phyloP scores from a whole-genome alignment of 2,797 vertebrate genomes.

The Gastrophryne carolinensis region DNA sequence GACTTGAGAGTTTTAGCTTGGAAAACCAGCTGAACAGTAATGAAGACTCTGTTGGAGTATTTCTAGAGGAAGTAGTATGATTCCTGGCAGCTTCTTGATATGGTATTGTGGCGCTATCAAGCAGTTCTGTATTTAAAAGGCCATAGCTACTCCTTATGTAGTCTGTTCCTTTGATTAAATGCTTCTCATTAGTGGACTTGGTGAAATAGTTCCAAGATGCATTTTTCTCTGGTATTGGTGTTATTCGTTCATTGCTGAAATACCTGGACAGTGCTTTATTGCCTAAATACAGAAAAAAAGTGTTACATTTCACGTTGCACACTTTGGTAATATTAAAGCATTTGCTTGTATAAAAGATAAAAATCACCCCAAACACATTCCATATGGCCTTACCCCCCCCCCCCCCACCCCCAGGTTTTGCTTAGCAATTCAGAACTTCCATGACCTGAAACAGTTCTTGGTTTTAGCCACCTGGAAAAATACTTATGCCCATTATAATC shows the following conservation, averaged over 20 bases:
- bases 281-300: conserved; percentile 62
- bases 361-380: too few species aligned
- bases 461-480: too few species aligned
- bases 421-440: too few species aligned
- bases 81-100: conserved; percentile 81
- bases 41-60: conserved; percentile 79
- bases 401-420: too few species aligned
- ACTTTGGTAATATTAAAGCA: too few species aligned
- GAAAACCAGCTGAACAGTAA: conserved; percentile 84
- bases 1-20: conserved; percentile 85
- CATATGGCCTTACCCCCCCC: too few species aligned
- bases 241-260: conserved; percentile 89
- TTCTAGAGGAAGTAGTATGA: conserved; percentile 66
- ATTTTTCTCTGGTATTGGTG: conserved; percentile 83
- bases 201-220: conserved; percentile 70
- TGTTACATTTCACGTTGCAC: too few species aligned
- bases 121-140: conserved; percentile 80
- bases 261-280: conserved; percentile 78
- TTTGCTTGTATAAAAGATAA: too few species aligned
- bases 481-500: too few species aligned
- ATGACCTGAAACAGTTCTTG: too few species aligned
- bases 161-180: conserved; percentile 81
- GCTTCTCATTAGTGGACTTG: conserved; percentile 70
- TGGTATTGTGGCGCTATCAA: conserved; percentile 84
- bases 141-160: conserved; percentile 86